Evolutionary conservation across 2,888 invertebrate genomes (phyloP), one percentile per base, ranked within the genome.

Genomic region (Acronicta leporina): DNA sequence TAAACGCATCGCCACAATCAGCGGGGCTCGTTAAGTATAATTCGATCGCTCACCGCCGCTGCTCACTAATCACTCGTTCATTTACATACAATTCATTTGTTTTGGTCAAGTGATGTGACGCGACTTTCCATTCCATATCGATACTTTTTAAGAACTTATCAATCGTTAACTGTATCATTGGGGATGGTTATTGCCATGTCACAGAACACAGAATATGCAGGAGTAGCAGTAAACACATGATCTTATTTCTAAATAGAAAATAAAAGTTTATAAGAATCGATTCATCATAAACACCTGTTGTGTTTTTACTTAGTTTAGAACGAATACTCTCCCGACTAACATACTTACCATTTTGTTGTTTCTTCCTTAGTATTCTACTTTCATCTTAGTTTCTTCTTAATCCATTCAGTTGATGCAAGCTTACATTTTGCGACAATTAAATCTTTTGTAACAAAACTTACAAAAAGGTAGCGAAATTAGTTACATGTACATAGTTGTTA

Each of bases 41-140:
- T 83, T 87, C 82, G 84, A 88, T 88, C 84, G 83, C 75, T 77
- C 79, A 74, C 80, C 82, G 79, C 87, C 83, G 79, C 85, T 85
- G 71, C 68, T 67, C 67, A 77, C 77, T 77, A 79, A 77, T 79
- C 77, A 77, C 74, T 35, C 59, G 63, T 82, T 86, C 86, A 88
- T 88, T 88, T 88, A 84, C 89, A 88, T 88, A 84, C 84, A 80
- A 87, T 85, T 84, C 85, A 85, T 86, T 87, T 86, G 86, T 86
- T 86, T 71, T 63, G 51, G 44, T 47, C 46, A 53, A 74, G 80
- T 56, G 78, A 62, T 62, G 80, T 48, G 27, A 47, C 35, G 2
- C 20, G n/a, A 16, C 13, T 30, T 16, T 49, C 42, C 16, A 57
- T 51, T 49, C 1, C 5, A 7, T 50, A 43, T 43, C 45, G 30